Evolutionary conservation across 2,797 vertebrate genomes (phyloP).

Genomic region (Fundulus diaphanus): DNA sequence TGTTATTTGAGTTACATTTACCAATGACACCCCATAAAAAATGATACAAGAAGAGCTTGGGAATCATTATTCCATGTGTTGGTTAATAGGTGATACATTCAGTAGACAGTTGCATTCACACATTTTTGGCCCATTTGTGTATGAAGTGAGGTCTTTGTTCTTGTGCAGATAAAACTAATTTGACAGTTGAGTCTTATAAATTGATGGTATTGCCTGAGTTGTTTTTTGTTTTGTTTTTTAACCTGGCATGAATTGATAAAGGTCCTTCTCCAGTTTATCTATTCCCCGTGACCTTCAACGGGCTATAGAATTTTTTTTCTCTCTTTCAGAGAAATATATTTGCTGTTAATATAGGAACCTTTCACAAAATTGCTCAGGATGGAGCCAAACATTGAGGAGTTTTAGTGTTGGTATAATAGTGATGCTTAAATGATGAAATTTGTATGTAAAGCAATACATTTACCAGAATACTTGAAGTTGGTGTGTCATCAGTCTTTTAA

Average conservation of each 20-base stretch:
- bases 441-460: background rate
- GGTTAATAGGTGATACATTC: constrained; percentile 76
- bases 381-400: background rate
- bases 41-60: constrained; percentile 55
- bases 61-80: constrained; percentile 77
- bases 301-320: constrained; percentile 49
- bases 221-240: constrained; percentile 72
- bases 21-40: constrained; percentile 52
- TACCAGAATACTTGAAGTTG: background rate
- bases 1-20: constrained; percentile 67
- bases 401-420: background rate
- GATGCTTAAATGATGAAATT: background rate
- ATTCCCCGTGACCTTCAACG: constrained; percentile 71
- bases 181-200: constrained; percentile 72
- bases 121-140: constrained; percentile 72
- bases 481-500: background rate
- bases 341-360: constrained; percentile 32
- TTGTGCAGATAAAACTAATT: constrained; percentile 82
- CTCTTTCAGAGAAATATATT: constrained; percentile 27
- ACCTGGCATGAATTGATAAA: constrained; percentile 74
- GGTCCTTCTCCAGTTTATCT: constrained; percentile 45
- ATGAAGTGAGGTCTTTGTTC: constrained; percentile 77
- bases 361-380: constrained; percentile 14
- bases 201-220: constrained; percentile 72
- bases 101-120: constrained; percentile 57